Evolutionary conservation across 2,797 vertebrate genomes (phyloP).

Genomic region (Leptoclinus maculatus): DNA sequence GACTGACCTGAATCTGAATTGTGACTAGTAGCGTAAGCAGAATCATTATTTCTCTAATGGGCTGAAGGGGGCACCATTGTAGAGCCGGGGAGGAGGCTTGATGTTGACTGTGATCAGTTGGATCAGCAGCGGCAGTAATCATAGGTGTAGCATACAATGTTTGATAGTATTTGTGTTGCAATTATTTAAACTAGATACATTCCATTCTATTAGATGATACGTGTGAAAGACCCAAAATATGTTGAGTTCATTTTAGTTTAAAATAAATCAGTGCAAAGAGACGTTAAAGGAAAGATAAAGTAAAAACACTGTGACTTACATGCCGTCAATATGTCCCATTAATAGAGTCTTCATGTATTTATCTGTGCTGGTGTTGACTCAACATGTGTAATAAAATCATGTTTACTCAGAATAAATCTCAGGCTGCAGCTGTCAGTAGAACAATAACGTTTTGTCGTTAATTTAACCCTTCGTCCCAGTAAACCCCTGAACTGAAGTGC

Average conservation of each 20-base stretch:
- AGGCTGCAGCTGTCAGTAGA: neutral
- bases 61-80: slow-evolving; percentile 75
- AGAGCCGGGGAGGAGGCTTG: slow-evolving; percentile 20
- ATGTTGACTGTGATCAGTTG: neutral
- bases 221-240: neutral
- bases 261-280: neutral
- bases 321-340: slow-evolving; percentile 15
- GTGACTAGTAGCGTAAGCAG: neutral
- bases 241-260: neutral
- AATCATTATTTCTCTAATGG: slow-evolving; percentile 27
- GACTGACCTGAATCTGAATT: neutral
- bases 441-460: slow-evolving; percentile 11
- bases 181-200: neutral
- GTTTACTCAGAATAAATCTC: slow-evolving; percentile 5
- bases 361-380: slow-evolving; percentile 2
- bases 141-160: neutral
- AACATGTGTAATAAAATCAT: slow-evolving; percentile 18
- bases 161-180: neutral
- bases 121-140: neutral
- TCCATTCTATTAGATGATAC: neutral
- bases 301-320: neutral
- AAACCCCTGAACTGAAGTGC: slow-evolving; percentile 52
- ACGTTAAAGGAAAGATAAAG: slow-evolving; percentile 6
- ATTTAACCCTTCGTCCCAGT: slow-evolving; percentile 27
- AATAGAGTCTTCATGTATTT: slow-evolving; percentile 1